A percentile compares a stretch with the other conserved stretches of the same genome.
phyloP scores from a whole-genome alignment of 2,113 vertebrate genomes.

The Agapornis roseicollis region DNA sequence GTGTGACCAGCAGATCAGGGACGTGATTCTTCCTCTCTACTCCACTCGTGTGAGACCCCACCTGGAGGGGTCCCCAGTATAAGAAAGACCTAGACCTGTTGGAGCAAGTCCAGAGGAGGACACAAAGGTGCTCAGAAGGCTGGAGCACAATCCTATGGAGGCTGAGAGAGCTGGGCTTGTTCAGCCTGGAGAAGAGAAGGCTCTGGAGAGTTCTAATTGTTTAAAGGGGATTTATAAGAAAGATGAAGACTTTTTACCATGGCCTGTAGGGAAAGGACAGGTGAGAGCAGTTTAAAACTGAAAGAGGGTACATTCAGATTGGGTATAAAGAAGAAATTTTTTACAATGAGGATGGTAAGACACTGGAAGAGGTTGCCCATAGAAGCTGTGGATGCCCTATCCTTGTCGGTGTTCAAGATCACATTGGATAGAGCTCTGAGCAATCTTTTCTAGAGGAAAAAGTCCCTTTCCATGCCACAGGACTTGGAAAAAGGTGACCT shows the following conservation, averaged over 20 bases:
- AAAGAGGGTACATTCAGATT: background rate
- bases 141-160: background rate
- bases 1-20: background rate
- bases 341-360: background rate
- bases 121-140: background rate
- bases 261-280: background rate
- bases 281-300: background rate
- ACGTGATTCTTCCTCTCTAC: background rate
- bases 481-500: background rate
- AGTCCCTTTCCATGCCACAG: background rate
- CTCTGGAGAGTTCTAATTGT: background rate
- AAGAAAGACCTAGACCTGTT: fast-evolving
- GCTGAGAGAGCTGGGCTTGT: background rate
- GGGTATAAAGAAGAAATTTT: background rate
- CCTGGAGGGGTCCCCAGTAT: background rate
- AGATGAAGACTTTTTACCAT: background rate
- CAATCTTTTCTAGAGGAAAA: background rate
- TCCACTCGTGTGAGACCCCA: background rate
- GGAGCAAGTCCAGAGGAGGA: fast-evolving
- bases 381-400: background rate
- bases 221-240: background rate
- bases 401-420: background rate
- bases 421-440: background rate
- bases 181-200: background rate
- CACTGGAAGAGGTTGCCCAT: background rate